Conservation (phyloP, 2,113 vertebrate genomes). For the Xyrauchen texanus region DNA sequence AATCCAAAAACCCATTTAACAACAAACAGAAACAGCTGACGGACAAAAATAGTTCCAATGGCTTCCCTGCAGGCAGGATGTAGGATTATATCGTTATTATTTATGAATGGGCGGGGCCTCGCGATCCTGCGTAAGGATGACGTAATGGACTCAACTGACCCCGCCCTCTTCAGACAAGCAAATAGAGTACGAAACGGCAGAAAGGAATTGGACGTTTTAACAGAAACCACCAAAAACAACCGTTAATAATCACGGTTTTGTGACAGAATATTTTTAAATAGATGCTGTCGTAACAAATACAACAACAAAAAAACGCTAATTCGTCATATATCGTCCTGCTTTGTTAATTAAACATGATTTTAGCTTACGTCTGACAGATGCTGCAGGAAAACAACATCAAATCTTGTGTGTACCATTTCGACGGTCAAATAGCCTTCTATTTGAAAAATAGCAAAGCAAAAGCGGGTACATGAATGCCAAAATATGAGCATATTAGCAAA, state of each 20-base stretch:
- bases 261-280: neutral
- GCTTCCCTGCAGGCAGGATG: too few species aligned
- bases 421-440: neutral
- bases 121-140: constrained; percentile 54
- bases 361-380: neutral
- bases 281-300: neutral
- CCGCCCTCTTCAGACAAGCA: constrained; percentile 48
- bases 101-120: constrained; percentile 20
- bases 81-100: neutral
- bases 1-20: too few species aligned
- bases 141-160: constrained; percentile 60
- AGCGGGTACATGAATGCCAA: too few species aligned
- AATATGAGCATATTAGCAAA: neutral
- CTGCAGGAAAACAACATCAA: neutral
- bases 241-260: neutral
- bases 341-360: neutral
- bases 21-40: too few species aligned
- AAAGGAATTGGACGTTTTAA: neutral
- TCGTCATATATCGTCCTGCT: too few species aligned
- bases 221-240: neutral
- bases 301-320: too few species aligned
- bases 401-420: neutral
- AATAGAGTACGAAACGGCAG: constrained; percentile 47
- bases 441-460: neutral
- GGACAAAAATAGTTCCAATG: too few species aligned